Conservation (phyloP, 1,140 invertebrate genomes). For the Ceratina calcarata region DNA sequence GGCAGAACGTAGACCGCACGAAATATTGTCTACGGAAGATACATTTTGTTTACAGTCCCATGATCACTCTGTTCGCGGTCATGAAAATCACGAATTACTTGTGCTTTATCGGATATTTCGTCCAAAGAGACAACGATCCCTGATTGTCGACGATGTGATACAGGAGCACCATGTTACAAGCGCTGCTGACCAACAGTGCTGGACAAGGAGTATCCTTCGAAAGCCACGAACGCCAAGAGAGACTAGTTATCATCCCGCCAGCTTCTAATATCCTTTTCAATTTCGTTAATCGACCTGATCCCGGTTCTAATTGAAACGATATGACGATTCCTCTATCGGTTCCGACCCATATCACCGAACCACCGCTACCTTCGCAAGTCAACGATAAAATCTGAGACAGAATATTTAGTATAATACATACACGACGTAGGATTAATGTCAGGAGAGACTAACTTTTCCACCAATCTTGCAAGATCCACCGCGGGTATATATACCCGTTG, state of each 20-base stretch:
- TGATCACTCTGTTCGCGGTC: too few relatives aligned
- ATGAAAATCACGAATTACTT: slow-evolving; percentile 61
- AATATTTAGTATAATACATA: too few relatives aligned
- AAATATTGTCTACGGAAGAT: slow-evolving; percentile 75
- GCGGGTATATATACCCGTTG: slow-evolving; percentile 90
- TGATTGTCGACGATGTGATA: slow-evolving; percentile 75
- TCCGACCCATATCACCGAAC: slow-evolving; percentile 88
- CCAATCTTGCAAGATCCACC: slow-evolving; percentile 88
- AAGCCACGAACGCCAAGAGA: slow-evolving; percentile 91
- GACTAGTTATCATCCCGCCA: slow-evolving; percentile 86
- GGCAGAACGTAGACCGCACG: slow-evolving; percentile 91
- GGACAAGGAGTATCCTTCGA: slow-evolving; percentile 89
- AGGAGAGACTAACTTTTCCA: slow-evolving; percentile 82
- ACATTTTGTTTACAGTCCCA: too few relatives aligned
- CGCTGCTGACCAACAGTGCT: slow-evolving; percentile 88
- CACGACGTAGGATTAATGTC: not conserved
- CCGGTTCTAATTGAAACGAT: slow-evolving; percentile 82
- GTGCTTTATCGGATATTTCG: slow-evolving; percentile 81
- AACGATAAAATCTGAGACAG: slow-evolving; percentile 82
- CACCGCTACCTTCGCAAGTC: slow-evolving; percentile 88
- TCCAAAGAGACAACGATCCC: slow-evolving; percentile 72
- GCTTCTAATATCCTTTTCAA: slow-evolving; percentile 83
- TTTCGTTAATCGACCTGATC: slow-evolving; percentile 87
- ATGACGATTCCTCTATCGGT: slow-evolving; percentile 86
- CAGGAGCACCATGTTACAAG: slow-evolving; percentile 87